A percentile compares a stretch with the other conserved stretches of the same genome.
These are phyloP conservation scores for Mizuhopecten yessoensis DNA, from an alignment of 1,140 invertebrate species.

Conservation along the genomic window DNA sequence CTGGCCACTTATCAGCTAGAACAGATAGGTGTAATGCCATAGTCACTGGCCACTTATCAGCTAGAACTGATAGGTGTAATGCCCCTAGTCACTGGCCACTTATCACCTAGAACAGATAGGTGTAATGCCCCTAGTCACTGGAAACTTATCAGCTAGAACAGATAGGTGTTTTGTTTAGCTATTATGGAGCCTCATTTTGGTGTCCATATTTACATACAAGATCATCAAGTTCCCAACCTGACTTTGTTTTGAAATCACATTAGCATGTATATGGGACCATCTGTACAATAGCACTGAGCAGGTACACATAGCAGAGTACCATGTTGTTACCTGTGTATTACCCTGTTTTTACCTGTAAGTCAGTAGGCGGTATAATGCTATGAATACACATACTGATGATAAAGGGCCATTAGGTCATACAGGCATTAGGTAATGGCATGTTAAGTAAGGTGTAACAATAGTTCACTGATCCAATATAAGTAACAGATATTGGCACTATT, in stretches of 20 bases:
- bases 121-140: background rate
- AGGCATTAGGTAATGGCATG: background rate
- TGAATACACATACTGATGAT: background rate
- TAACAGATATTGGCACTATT: too few relatives aligned
- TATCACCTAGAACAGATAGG: background rate
- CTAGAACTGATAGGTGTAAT: background rate
- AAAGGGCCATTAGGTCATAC: background rate
- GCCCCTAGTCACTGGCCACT: background rate
- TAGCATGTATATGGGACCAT: background rate
- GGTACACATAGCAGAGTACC: background rate
- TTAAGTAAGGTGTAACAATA: too few relatives aligned
- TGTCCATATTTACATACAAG: background rate
- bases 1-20: background rate
- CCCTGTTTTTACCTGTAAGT: background rate
- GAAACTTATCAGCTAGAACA: background rate
- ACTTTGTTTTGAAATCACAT: slow-evolving; percentile 35
- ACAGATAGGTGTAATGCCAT: background rate
- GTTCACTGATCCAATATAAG: too few relatives aligned
- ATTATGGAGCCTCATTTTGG: background rate
- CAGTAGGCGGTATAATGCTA: background rate
- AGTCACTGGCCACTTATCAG: background rate
- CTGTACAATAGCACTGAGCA: background rate
- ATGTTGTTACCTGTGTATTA: background rate
- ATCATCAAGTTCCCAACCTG: background rate
- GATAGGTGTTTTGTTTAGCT: slow-evolving; percentile 26